These are phyloP conservation scores for Pygoscelis adeliae DNA, from an alignment of 2,113 vertebrate species.

Conservation along the genomic window DNA sequence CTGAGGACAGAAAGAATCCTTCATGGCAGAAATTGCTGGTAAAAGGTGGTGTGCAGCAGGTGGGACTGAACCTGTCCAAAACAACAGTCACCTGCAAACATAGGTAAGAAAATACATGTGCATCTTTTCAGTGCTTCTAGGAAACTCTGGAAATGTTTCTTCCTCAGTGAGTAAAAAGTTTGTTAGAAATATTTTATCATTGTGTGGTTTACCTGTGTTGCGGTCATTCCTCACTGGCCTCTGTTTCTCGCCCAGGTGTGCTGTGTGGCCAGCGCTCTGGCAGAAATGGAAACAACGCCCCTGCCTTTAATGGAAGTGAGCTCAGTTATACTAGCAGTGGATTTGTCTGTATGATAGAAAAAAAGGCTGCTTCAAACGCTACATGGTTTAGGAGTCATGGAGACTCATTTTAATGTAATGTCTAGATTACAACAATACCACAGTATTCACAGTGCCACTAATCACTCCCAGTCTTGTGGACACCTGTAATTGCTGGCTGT, in stretches of 20 bases:
- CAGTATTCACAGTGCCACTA: not conserved
- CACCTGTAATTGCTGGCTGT: not conserved
- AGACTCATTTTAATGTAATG: not conserved
- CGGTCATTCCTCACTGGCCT: not conserved
- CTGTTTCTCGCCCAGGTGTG: rapidly evolving
- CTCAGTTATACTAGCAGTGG: not conserved
- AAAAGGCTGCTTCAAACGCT: not conserved
- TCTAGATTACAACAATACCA: not conserved
- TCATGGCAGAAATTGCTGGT: not conserved
- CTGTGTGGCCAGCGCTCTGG: not conserved
- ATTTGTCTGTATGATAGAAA: not conserved
- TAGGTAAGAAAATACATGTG: not conserved
- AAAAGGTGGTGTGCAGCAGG: not conserved
- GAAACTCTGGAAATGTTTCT: not conserved
- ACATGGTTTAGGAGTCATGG: not conserved
- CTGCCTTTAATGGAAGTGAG: not conserved
- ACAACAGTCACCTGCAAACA: not conserved
- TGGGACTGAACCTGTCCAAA: not conserved
- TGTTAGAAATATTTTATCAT: not conserved
- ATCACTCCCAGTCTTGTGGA: not conserved
- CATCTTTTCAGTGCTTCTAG: not conserved
- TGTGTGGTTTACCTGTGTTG: not conserved
- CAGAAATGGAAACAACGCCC: not conserved
- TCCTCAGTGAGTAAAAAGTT: not conserved
- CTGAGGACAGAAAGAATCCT: not conserved